These are phyloP conservation scores for Laticauda laticaudata DNA, from an alignment of 2,113 vertebrate species.

Conservation along the genomic window DNA sequence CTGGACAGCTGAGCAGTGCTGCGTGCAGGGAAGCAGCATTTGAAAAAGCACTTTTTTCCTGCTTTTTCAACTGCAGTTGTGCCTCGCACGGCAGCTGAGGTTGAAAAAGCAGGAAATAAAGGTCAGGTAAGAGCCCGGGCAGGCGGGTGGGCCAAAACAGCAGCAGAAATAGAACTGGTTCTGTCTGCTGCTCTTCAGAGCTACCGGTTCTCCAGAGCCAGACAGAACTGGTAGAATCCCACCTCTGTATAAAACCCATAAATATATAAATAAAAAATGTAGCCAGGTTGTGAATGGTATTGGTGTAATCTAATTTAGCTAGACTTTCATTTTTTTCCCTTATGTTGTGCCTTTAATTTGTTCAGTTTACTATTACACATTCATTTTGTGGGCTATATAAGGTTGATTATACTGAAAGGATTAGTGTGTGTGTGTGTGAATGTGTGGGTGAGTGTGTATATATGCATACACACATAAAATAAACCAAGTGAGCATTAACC, in stretches of 20 bases:
- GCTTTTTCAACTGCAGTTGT: no score
- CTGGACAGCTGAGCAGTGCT: no score
- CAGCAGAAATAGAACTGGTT: no score
- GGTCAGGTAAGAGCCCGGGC: no score
- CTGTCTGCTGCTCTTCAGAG: no score
- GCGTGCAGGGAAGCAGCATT: no score
- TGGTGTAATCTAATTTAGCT: not conserved
- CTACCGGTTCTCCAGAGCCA: no score
- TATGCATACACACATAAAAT: not conserved
- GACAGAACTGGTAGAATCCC: no score
- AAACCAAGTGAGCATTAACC: not conserved
- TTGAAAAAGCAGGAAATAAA: no score
- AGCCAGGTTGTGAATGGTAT: not conserved
- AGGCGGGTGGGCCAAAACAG: no score
- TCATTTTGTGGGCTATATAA: not conserved
- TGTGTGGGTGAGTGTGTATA: not conserved
- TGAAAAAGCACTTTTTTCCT: no score
- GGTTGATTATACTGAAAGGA: not conserved
- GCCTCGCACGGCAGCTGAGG: no score
- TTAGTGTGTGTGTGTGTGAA: not conserved
- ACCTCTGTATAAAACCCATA: not conserved
- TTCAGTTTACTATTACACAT: not conserved
- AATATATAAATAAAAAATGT: not conserved
- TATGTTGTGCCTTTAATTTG: not conserved
- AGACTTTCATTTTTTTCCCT: not conserved